Percentiles rank a stretch among this genome's conserved stretches.
phyloP scores from a whole-genome alignment of 37 sponge, comb jelly and placozoan genomes.

The Cliona cf. orientalis region DNA sequence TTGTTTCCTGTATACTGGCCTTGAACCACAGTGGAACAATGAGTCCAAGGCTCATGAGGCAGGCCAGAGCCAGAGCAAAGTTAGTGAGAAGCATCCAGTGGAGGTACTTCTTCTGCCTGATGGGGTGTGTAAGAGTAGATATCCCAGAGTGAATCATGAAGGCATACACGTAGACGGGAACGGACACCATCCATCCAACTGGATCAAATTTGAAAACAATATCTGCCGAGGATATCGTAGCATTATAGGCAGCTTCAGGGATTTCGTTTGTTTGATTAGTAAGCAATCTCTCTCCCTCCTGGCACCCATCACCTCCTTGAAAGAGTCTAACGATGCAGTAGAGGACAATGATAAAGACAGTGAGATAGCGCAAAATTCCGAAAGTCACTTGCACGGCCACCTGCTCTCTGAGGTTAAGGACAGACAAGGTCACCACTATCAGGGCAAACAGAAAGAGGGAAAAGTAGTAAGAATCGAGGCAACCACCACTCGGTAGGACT shows the following conservation, averaged over 20 bases:
- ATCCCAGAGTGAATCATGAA: conserved; percentile 81
- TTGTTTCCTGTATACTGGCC: conserved; percentile 65
- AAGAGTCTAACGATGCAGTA: conserved; percentile 61
- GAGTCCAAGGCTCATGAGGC: conserved; percentile 76
- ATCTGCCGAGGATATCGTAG: not conserved
- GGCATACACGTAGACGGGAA: conserved; percentile 85
- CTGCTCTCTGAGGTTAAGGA: conserved; percentile 85
- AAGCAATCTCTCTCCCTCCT: not conserved
- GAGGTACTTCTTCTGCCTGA: conserved; percentile 66
- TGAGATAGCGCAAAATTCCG: conserved; percentile 71
- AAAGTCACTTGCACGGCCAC: conserved; percentile 73
- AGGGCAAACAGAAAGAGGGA: conserved; percentile 78
- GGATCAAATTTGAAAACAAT: conserved; percentile 55
- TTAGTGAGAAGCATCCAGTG: conserved; percentile 51
- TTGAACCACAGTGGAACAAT: conserved; percentile 77
- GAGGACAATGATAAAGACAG: conserved; percentile 59
- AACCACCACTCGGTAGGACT: conserved; percentile 55
- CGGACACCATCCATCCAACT: conserved; percentile 68
- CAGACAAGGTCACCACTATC: conserved; percentile 64
- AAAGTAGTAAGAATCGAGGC: conserved; percentile 69
- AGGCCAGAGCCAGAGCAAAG: conserved; percentile 38
- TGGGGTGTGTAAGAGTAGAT: conserved; percentile 76
- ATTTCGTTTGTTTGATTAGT: not conserved
- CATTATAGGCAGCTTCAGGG: not conserved
- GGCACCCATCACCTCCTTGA: conserved; percentile 29